phyloP scores from a whole-genome alignment of 1,140 invertebrate genomes.

The Tetragonula clypearis region DNA sequence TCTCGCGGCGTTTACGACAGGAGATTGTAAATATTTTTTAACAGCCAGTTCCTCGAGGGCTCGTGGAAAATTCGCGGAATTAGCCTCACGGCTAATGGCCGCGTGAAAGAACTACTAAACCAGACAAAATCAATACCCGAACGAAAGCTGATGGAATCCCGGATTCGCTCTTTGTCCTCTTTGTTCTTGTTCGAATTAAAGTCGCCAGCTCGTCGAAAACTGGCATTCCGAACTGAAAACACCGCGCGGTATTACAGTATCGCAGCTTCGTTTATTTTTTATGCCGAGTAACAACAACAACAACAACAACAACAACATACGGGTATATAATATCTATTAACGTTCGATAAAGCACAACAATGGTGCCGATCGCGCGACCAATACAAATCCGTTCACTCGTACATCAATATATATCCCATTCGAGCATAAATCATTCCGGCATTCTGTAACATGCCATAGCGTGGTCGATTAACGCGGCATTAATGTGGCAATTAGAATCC shows the following conservation, averaged over 20 bases:
- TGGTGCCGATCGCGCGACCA: neutral
- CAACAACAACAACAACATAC: too few species aligned
- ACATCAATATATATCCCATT: neutral
- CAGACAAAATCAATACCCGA: neutral
- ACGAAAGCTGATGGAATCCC: neutral
- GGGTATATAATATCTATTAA: neutral
- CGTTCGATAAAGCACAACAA: neutral
- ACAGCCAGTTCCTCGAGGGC: neutral
- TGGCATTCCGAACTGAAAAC: neutral
- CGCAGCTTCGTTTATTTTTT: neutral
- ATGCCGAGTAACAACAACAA: neutral
- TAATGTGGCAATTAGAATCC: constrained; percentile 42
- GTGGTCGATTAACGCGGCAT: constrained; percentile 37
- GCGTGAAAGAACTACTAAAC: neutral
- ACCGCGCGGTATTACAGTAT: neutral
- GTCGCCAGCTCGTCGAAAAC: too few species aligned
- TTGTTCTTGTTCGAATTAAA: neutral
- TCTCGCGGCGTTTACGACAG: neutral
- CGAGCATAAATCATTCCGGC: constrained; percentile 29
- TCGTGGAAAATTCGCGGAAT: neutral
- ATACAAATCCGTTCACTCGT: neutral
- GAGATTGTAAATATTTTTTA: constrained; percentile 26
- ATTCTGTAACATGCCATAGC: neutral
- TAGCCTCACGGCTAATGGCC: neutral
- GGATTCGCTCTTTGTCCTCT: neutral